Base-by-base conservation (phyloP, 2,888 invertebrate species). In the Xestia c-nigrum region DNA sequence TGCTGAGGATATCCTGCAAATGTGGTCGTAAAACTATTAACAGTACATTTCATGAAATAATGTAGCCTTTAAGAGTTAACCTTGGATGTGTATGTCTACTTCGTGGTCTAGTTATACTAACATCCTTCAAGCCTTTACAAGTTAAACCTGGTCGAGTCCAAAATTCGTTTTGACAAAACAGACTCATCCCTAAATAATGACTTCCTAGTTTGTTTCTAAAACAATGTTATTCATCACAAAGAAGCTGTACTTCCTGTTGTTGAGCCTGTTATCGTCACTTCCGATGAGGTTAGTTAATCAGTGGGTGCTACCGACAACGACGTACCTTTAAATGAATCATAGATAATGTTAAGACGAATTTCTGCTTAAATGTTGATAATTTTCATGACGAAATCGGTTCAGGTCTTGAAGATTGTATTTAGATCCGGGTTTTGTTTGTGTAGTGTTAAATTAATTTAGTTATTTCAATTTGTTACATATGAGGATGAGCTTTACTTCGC, bases 221-320 rank as follows among this genome's bases (percentile, higher is more conserved):
- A 85, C 68, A 85, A 66, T 74, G 55, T 85, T 72, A 81, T 75
- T 81, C 67, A 83, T 86, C 43, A 75, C 65, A 78, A 78, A 74
- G 72, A 61, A 61, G 74, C n/a, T 57, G 59, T 66, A 70, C 50
- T 81, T 85, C 87, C 78, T 85, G 82, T 80, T 79, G 47, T 73
- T 80, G 10, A 46, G 40, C 38, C 68, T n/a, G 31, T 74, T 76
- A 81, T 81, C 87, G 63, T 43, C 70, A 82, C 76, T 81, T 87
- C 87, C 84, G 79, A 87, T 67, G 72, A 68, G 31, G 31, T 31
- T 72, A 24, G 50, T 46, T 85, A 73, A 76, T 77, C 68, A 52
- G 64, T 71, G 68, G 76, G 81, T 79, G 88, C 80, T 78, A 78
- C 78, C 46, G 71, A 40, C 21, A 7, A 16, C 43, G 21, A 66